phyloP scores from a whole-genome alignment of 2,113 vertebrate species.

The Passer montanus region DNA sequence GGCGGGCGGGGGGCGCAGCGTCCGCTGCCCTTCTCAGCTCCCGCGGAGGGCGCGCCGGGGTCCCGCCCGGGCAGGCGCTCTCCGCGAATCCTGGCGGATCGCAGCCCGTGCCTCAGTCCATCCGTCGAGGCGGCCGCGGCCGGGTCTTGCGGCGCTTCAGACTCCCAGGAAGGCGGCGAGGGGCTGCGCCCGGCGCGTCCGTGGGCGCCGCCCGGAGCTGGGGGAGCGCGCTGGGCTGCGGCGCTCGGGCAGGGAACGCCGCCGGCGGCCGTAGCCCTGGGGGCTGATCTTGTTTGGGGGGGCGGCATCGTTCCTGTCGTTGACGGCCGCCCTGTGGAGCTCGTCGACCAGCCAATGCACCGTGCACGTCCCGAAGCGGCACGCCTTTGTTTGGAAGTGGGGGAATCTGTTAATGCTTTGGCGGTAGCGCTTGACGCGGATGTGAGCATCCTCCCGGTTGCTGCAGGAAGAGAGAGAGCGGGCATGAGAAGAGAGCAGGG shows the following conservation, averaged over 20 bases:
- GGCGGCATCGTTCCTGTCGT: slow-evolving; percentile 78
- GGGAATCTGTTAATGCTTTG: slow-evolving; percentile 73
- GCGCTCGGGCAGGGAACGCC: slow-evolving; percentile 75
- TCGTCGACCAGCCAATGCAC: slow-evolving; percentile 88
- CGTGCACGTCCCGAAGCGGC: slow-evolving; percentile 88
- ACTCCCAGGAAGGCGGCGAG: neutral
- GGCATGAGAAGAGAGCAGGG: neutral
- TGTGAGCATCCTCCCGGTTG: slow-evolving; percentile 64
- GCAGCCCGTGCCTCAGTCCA: neutral
- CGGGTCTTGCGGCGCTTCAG: neutral
- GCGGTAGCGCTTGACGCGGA: slow-evolving; percentile 88
- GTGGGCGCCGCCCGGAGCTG: neutral
- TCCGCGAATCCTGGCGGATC: neutral
- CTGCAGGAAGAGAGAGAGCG: slow-evolving; percentile 34
- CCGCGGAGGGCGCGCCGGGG: neutral
- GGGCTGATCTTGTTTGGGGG: slow-evolving; percentile 86
- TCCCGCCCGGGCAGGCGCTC: neutral
- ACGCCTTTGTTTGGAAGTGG: slow-evolving; percentile 70
- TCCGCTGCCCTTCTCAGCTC: neutral
- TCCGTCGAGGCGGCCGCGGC: neutral
- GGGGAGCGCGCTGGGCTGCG: neutral
- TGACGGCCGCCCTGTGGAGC: slow-evolving; percentile 84
- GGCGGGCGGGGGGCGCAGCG: neutral
- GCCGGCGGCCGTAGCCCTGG: slow-evolving; percentile 87
- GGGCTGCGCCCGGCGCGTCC: neutral